phyloP scores from a whole-genome alignment of 2,113 vertebrate species.

The Lagopus muta region DNA sequence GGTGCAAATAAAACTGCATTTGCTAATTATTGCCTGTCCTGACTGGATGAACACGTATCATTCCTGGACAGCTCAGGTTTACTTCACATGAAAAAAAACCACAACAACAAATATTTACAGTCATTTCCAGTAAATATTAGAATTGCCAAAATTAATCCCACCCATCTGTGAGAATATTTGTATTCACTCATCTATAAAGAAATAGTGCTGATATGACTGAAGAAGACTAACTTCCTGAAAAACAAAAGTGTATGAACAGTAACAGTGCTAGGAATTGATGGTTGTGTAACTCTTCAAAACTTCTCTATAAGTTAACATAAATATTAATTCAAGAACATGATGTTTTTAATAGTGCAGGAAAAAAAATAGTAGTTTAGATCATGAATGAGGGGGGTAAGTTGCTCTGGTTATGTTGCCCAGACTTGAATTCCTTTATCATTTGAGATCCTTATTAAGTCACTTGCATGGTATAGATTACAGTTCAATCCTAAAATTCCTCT shows the following conservation, averaged over 20 bases:
- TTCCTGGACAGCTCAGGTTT: background rate
- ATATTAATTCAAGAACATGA: slow-evolving; percentile 38
- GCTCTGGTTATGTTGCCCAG: slow-evolving; percentile 47
- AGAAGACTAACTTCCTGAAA: background rate
- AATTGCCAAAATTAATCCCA: background rate
- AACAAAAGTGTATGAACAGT: background rate
- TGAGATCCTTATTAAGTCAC: slow-evolving; percentile 72
- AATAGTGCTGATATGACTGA: background rate
- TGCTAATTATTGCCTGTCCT: background rate
- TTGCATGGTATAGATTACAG: slow-evolving; percentile 73
- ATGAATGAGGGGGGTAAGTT: background rate
- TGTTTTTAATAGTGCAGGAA: background rate
- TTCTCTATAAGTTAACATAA: background rate
- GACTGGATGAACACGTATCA: background rate
- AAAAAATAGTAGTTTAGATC: slow-evolving; percentile 21
- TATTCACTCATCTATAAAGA: background rate
- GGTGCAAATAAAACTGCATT: slow-evolving; percentile 2
- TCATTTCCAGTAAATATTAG: background rate
- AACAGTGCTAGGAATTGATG: background rate
- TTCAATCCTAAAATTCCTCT: slow-evolving; percentile 72
- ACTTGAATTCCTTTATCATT: slow-evolving; percentile 69
- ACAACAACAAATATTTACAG: background rate
- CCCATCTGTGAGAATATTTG: background rate
- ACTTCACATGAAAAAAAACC: background rate
- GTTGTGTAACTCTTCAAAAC: background rate